Conservation (phyloP, 2,797 vertebrate species). For the Rhinoraja longicauda region DNA sequence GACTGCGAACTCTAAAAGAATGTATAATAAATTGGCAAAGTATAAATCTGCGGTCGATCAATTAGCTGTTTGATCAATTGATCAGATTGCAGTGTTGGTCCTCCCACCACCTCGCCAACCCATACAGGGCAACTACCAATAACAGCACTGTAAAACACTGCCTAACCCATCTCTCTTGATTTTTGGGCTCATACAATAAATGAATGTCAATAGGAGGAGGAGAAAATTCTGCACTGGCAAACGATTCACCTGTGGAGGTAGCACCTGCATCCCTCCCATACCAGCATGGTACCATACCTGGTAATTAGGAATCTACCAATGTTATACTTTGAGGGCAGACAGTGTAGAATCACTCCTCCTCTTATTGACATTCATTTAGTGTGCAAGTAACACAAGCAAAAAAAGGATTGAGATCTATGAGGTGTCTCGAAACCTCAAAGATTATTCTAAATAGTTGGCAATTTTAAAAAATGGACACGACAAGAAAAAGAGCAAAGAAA, state of each 20-base stretch:
- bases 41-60: constrained; percentile 25
- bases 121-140: neutral
- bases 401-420: neutral
- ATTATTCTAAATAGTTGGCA: neutral
- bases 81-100: constrained; percentile 8
- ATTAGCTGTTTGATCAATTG: neutral
- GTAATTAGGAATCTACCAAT: neutral
- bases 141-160: neutral
- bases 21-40: constrained; percentile 34
- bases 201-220: neutral
- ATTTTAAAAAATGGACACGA: constrained; percentile 8
- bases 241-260: neutral
- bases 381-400: neutral
- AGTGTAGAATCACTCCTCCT: neutral
- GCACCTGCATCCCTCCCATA: neutral
- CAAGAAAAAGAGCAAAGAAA: neutral
- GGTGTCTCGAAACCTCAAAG: neutral
- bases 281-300: neutral
- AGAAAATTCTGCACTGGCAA: neutral
- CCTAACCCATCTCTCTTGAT: neutral
- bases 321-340: neutral
- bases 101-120: neutral
- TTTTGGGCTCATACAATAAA: neutral
- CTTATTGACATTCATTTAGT: too few species aligned
- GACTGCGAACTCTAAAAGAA: constrained; percentile 16